These are phyloP conservation scores for Pteria penguin DNA, from an alignment of 2,888 invertebrate species.

Conservation along the genomic window DNA sequence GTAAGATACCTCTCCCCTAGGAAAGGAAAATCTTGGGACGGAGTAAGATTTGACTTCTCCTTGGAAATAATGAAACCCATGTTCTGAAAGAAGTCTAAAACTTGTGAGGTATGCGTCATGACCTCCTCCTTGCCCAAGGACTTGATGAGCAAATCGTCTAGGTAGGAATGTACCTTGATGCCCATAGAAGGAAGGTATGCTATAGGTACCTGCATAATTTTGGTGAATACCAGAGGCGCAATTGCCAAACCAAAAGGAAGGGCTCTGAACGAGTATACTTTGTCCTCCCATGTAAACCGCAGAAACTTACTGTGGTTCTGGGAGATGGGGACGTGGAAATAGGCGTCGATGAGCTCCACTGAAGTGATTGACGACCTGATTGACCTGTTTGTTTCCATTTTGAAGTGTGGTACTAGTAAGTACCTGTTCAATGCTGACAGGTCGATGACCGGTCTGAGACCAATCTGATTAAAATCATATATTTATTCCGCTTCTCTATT, in stretches of 20 bases:
- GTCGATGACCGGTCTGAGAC: slow-evolving; percentile 7
- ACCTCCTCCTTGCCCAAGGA: too few relatives aligned
- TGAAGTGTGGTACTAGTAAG: slow-evolving; percentile 27
- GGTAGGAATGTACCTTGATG: too few relatives aligned
- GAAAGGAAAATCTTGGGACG: slow-evolving; percentile 37
- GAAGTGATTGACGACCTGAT: slow-evolving; percentile 5
- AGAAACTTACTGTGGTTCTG: neutral
- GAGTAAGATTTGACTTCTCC: slow-evolving; percentile 29
- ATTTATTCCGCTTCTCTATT: too few relatives aligned
- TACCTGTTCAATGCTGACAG: slow-evolving; percentile 6
- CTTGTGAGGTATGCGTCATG: neutral
- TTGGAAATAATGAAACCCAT: slow-evolving; percentile 9
- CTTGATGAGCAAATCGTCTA: too few relatives aligned
- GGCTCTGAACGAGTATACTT: slow-evolving; percentile 15
- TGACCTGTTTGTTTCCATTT: too few relatives aligned
- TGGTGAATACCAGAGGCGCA: slow-evolving; percentile 16
- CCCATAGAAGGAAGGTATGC: neutral
- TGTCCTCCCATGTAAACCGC: neutral
- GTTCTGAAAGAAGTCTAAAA: neutral
- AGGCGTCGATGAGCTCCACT: too few relatives aligned
- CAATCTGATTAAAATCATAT: too few relatives aligned
- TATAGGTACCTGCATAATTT: slow-evolving; percentile 13
- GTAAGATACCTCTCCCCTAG: too few relatives aligned
- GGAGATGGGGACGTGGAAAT: neutral
- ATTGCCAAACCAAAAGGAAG: slow-evolving; percentile 9